Conservation (phyloP, 2,797 vertebrate genomes). For the Spinus pinus region DNA sequence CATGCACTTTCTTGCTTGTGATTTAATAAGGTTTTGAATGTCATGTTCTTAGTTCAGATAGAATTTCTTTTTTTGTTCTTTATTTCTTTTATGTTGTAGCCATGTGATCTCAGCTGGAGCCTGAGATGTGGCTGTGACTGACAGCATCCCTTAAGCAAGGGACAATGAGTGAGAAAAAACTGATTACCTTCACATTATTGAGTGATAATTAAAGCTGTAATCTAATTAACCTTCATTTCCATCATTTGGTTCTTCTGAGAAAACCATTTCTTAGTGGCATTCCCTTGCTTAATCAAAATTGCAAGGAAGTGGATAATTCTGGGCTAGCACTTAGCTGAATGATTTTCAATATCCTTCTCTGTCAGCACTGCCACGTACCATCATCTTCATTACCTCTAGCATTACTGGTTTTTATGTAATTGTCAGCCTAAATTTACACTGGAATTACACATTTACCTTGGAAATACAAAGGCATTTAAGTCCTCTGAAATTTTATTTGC, state of each 20-base stretch:
- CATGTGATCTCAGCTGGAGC: not conserved
- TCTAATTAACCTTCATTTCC: not conserved
- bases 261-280: not conserved
- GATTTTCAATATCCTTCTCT: not conserved
- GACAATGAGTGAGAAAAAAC: not conserved
- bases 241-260: not conserved
- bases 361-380: not conserved
- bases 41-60: not conserved
- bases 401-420: not conserved
- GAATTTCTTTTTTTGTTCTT: not conserved
- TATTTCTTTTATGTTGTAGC: not conserved
- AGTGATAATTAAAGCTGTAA: conserved; percentile 15
- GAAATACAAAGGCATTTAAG: not conserved
- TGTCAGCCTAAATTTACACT: not conserved
- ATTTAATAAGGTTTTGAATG: not conserved
- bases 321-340: not conserved
- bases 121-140: not conserved
- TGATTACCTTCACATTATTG: not conserved
- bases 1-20: not conserved
- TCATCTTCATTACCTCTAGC: not conserved
- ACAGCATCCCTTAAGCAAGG: not conserved
- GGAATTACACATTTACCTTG: not conserved
- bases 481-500: not conserved
- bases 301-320: not conserved
- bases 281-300: not conserved